Evolutionary conservation across 1,140 invertebrate genomes (phyloP).

Genomic region (Pollicipes pollicipes): DNA sequence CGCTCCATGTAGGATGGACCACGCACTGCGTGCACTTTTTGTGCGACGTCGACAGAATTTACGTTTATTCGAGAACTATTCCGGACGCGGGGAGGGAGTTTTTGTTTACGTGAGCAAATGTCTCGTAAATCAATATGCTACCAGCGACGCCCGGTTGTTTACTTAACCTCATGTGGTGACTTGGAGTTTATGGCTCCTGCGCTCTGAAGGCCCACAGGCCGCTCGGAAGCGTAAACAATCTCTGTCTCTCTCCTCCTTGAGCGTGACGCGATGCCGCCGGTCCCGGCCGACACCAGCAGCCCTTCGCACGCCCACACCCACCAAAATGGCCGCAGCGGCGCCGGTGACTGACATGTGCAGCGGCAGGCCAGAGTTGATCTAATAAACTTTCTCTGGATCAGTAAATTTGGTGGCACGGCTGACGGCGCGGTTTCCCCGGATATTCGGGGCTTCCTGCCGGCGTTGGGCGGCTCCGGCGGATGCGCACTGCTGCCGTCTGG

Average conservation of each 20-base stretch:
- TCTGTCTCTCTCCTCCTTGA: too few relatives aligned
- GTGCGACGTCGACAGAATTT: neutral
- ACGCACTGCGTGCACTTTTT: neutral
- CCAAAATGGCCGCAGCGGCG: neutral
- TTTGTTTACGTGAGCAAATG: neutral
- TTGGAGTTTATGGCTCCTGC: neutral
- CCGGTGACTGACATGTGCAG: neutral
- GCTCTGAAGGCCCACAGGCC: neutral
- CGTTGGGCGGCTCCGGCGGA: too few relatives aligned
- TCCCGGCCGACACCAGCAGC: neutral
- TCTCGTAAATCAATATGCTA: conserved; percentile 1
- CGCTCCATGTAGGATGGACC: neutral
- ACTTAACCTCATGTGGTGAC: neutral
- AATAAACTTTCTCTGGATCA: neutral
- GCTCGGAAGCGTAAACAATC: neutral
- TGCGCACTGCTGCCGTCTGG: neutral
- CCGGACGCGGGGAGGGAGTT: neutral
- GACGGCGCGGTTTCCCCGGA: neutral
- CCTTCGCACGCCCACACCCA: too few relatives aligned
- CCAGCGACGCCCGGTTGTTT: neutral
- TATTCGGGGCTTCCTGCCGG: neutral
- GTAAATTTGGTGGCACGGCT: neutral
- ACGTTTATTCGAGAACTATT: neutral
- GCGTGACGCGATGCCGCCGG: too few relatives aligned
- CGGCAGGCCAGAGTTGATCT: neutral